These are phyloP conservation scores for Chlorodrepanis virens DNA, from an alignment of 2,113 vertebrate genomes.

Conservation along the genomic window DNA sequence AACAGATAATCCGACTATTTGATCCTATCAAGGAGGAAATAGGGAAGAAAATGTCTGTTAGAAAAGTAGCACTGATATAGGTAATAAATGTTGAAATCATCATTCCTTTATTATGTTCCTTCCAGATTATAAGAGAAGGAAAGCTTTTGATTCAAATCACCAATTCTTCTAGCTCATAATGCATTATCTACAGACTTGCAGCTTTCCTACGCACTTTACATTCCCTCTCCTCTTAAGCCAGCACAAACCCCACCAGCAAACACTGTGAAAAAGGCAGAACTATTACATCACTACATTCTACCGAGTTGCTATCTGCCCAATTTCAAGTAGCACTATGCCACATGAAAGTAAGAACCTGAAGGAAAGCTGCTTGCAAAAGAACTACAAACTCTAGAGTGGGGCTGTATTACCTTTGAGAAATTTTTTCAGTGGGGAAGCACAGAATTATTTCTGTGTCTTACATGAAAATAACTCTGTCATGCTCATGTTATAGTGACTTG, in stretches of 20 bases:
- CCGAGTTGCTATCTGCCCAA: neutral
- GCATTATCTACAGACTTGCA: neutral
- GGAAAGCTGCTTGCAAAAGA: neutral
- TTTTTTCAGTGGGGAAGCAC: neutral
- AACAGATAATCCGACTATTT: neutral
- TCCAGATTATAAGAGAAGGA: neutral
- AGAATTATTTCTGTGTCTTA: neutral
- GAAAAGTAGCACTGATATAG: neutral
- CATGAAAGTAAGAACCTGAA: neutral
- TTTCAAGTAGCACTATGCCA: neutral
- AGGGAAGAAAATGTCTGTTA: neutral
- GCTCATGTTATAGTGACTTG: neutral
- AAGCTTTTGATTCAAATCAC: neutral
- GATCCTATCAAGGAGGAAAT: neutral
- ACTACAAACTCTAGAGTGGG: neutral
- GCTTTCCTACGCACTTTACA: neutral
- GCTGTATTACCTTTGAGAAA: neutral
- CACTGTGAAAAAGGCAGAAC: neutral
- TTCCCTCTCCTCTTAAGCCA: neutral
- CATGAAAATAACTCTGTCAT: neutral
- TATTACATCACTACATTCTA: neutral
- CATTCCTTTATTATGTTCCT: neutral
- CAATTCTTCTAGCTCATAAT: neutral
- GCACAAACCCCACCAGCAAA: neutral
- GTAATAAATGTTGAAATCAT: neutral